Evolutionary conservation across 2,888 invertebrate genomes (phyloP).

Genomic region (Idaea biselata): DNA sequence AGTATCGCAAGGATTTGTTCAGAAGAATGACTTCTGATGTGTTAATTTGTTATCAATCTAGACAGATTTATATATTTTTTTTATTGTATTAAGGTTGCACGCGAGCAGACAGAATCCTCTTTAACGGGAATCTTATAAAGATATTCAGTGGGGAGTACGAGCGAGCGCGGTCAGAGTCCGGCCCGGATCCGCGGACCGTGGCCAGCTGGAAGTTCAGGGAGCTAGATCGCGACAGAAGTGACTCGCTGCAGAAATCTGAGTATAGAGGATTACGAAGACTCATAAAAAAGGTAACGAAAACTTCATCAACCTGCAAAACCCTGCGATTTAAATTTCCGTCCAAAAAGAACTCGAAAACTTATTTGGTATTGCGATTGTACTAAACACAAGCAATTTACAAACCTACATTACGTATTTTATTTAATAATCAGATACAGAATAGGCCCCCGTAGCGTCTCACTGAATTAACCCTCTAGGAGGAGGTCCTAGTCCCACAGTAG

Average conservation of each 20-base stretch:
- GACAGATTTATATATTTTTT: too few species aligned
- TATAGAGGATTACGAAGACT: conserved; percentile 89
- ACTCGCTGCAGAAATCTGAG: conserved; percentile 88
- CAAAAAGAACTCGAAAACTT: too few species aligned
- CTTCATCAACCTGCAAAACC: background rate
- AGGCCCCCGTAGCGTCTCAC: too few species aligned
- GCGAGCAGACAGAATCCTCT: conserved; percentile 86
- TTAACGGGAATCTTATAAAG: conserved; percentile 91
- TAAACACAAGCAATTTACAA: too few species aligned
- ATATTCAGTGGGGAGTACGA: conserved; percentile 91
- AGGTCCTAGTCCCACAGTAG: too few species aligned
- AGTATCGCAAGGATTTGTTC: too few species aligned
- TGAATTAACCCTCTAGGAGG: too few species aligned
- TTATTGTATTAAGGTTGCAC: conserved; percentile 80
- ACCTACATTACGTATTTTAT: too few species aligned
- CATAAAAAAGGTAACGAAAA: conserved; percentile 84
- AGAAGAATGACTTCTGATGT: too few species aligned
- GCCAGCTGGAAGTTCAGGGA: conserved; percentile 95
- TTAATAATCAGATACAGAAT: too few species aligned
- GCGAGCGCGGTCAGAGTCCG: conserved; percentile 57
- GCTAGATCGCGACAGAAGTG: conserved; percentile 90
- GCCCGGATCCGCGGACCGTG: conserved; percentile 76
- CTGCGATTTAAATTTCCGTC: background rate
- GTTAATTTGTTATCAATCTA: too few species aligned
- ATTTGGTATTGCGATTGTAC: too few species aligned